A percentile compares a stretch with the other conserved stretches of the same genome.
Conservation (phyloP, 2,113 vertebrate genomes). For the Cyphomyrus discorhynchus region DNA sequence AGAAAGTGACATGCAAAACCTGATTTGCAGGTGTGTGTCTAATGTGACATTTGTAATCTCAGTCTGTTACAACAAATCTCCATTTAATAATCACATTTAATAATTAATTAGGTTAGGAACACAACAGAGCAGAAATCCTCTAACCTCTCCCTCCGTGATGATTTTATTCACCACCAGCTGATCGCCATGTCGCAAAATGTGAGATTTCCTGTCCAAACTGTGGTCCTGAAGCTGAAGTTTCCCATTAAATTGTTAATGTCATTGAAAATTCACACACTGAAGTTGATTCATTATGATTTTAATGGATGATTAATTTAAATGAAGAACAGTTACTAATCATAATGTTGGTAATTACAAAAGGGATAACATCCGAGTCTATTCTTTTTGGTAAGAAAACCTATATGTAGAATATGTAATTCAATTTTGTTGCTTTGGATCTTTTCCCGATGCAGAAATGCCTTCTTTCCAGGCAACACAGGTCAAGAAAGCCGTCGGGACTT, state of each 20-base stretch:
- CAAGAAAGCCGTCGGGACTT: not conserved
- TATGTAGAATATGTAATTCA: not conserved
- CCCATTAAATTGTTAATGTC: not conserved
- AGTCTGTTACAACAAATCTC: not conserved
- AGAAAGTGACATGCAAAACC: not conserved
- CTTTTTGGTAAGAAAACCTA: not conserved
- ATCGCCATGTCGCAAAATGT: constrained; percentile 53
- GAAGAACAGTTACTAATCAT: not conserved
- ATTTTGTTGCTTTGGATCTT: not conserved
- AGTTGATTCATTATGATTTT: not conserved
- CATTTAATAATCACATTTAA: not conserved
- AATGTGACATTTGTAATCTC: not conserved
- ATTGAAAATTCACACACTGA: not conserved
- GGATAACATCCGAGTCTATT: not conserved
- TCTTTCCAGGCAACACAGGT: not conserved
- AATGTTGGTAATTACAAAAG: not conserved
- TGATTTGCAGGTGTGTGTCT: not conserved
- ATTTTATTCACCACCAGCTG: constrained; percentile 61
- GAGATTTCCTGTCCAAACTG: constrained; percentile 60
- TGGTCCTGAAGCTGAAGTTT: constrained; percentile 57
- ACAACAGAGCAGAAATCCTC: not conserved
- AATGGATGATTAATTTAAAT: not conserved
- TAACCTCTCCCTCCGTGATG: constrained; percentile 70
- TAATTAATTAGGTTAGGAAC: not conserved
- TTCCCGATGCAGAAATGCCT: not conserved